Conservation (phyloP, 2,113 vertebrate species). For the Limanda limanda region DNA sequence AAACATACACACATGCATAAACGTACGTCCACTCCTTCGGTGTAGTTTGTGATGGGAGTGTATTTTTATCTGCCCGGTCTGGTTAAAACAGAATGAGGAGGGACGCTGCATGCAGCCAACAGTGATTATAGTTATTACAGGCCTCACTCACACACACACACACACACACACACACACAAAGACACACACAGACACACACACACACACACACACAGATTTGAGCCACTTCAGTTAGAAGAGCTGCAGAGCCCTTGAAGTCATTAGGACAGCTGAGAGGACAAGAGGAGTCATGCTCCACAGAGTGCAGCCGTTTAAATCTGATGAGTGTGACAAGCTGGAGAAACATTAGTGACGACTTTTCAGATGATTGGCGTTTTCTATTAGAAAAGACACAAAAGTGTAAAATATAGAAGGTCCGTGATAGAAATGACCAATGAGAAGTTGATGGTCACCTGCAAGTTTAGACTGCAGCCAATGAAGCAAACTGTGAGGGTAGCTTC, state of each 20-base stretch:
- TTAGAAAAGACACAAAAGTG: neutral
- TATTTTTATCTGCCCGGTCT: conserved; percentile 77
- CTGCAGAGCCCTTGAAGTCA: conserved; percentile 56
- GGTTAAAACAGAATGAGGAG: conserved; percentile 75
- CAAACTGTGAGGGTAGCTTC: neutral
- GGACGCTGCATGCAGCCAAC: conserved; percentile 72
- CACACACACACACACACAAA: conserved; percentile 21
- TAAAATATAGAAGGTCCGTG: neutral
- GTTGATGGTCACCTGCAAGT: neutral
- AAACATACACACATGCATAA: conserved; percentile 49
- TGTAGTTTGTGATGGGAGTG: conserved; percentile 54
- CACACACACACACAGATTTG: conserved; percentile 6
- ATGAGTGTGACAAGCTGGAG: neutral
- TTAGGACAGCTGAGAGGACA: conserved; percentile 61
- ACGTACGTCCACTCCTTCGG: conserved; percentile 61
- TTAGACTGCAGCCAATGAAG: neutral
- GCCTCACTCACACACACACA: conserved; percentile 8
- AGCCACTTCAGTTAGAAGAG: conserved; percentile 52
- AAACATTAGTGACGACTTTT: conserved; percentile 10
- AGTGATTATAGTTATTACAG: conserved; percentile 82
- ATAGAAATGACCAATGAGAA: too few relatives aligned
- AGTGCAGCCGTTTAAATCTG: conserved; percentile 4
- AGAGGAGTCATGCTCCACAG: conserved; percentile 40
- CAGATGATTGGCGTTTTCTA: neutral
- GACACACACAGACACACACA: conserved; percentile 26